Percentiles rank a stretch among this genome's conserved stretches.
phyloP scores from a whole-genome alignment of 1,140 invertebrate species.

The Temnothorax nylanderi region DNA sequence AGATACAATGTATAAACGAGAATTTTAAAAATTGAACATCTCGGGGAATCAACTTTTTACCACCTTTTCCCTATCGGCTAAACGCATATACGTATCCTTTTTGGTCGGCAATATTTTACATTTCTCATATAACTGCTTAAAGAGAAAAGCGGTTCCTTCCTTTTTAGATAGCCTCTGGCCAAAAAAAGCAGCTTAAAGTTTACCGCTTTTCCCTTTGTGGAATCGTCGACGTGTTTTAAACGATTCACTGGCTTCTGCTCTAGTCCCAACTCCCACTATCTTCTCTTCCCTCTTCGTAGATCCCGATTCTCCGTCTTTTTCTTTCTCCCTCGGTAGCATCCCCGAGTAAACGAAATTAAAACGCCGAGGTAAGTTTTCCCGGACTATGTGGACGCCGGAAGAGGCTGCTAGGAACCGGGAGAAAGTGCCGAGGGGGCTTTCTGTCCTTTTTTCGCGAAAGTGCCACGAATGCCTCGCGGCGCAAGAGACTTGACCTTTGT shows the following conservation, averaged over 20 bases:
- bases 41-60: constrained; percentile 19
- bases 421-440: constrained; percentile 40
- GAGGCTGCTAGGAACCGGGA: constrained; percentile 30
- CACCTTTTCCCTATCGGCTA: background rate
- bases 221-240: constrained; percentile 69
- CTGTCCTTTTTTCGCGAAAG: constrained; percentile 65
- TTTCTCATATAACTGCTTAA: constrained; percentile 6
- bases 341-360: constrained; percentile 82
- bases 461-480: constrained; percentile 75
- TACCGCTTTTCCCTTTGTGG: constrained; percentile 74
- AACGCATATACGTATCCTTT: constrained; percentile 6
- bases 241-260: constrained; percentile 61
- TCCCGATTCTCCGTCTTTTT: background rate
- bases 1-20: background rate
- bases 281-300: background rate
- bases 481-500: constrained; percentile 81
- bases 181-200: constrained; percentile 77
- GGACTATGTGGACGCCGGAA: constrained; percentile 55
- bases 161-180: constrained; percentile 67
- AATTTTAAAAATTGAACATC: constrained; percentile 4
- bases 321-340: constrained; percentile 21
- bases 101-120: constrained; percentile 54
- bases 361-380: constrained; percentile 80
- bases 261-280: constrained; percentile 17
- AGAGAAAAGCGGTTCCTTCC: constrained; percentile 14